Conservation (phyloP, 64 coral and sea anemone species). For the Montipora cactus region DNA sequence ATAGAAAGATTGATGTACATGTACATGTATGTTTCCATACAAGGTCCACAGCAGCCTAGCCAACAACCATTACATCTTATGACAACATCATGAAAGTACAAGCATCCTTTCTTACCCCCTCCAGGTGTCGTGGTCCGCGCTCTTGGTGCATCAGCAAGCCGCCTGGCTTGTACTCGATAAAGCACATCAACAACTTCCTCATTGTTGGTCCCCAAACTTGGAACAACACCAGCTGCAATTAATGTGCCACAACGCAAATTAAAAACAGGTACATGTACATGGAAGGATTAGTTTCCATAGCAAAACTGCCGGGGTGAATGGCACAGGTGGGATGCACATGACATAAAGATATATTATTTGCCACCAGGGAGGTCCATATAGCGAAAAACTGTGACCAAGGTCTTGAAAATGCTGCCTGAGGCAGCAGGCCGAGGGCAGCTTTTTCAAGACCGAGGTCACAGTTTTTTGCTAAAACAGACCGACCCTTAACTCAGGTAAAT, state of each 20-base stretch:
- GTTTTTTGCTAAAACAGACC: too few relatives aligned
- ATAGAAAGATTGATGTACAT: too few relatives aligned
- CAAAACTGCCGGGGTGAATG: background rate
- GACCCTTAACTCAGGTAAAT: too few relatives aligned
- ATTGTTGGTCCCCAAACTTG: constrained; percentile 69
- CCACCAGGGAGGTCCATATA: too few relatives aligned
- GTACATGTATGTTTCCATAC: too few relatives aligned
- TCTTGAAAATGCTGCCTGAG: too few relatives aligned
- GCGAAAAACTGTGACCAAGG: too few relatives aligned
- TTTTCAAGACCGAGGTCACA: too few relatives aligned
- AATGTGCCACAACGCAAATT: background rate
- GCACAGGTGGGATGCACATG: background rate
- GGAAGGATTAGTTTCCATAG: too few relatives aligned
- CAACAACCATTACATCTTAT: too few relatives aligned
- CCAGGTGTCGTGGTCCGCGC: constrained; percentile 80
- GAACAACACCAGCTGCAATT: constrained; percentile 68
- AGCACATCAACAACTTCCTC: constrained; percentile 92
- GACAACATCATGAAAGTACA: background rate
- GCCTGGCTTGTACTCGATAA: constrained; percentile 89
- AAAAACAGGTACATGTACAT: background rate
- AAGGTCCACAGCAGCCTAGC: too few relatives aligned
- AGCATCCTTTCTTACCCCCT: constrained; percentile 48
- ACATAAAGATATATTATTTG: background rate
- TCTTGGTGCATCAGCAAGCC: constrained; percentile 81
- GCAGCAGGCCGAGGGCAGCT: too few relatives aligned